Base-by-base conservation (phyloP, 2,797 vertebrate genomes). In the Gorsachius magnificus region DNA sequence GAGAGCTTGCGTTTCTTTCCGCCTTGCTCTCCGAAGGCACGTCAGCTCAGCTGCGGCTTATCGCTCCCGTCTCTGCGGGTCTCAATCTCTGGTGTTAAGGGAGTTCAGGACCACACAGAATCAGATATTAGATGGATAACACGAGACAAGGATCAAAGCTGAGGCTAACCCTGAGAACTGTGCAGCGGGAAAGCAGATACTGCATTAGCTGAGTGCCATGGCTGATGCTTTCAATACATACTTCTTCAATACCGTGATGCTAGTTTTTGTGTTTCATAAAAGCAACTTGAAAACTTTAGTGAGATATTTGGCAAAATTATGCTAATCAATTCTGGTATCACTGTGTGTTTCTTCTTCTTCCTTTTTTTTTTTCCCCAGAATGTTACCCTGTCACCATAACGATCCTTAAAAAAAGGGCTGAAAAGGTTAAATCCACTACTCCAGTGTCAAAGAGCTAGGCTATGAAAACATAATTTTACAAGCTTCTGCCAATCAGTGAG, bases 401-500 rank as follows among this genome's bases (percentile, higher is more conserved):
- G 1, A 54, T 66, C 21, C 25, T 57, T 9, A 25, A 36, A 68
- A 71, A 76, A 79, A 18, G 6, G 16, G 43, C 7, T 70, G 29
- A 83, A 94, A 87, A 80, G 29, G 19, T 90, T 87, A 95, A 94
- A 90, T 64, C 51, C 41, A 58, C 43, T 92, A 36, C 53, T 85
- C 24, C 11, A 29, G 64, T 76, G 84, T 70, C 61, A 71, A 87
- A 66, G 66, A 95, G 46, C 64, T 93, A 74, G 88, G 51, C 92
- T 94, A 83, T 74, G 82, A 77, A 97, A 93, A 84, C 22, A 54
- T 72, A 83, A 96, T 95, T 95, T 95, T 95, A 95, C 92, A 97
- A 92, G 77, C 66, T 71, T 41, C 64, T 95, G 63, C 83, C 93
- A 93, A 93, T 97, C 56, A 83, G 58, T 86, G 81, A 95, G 78